These are phyloP conservation scores for Phrynocephalus vlangalii DNA, from an alignment of 2,797 vertebrate genomes.

Conservation along the genomic window DNA sequence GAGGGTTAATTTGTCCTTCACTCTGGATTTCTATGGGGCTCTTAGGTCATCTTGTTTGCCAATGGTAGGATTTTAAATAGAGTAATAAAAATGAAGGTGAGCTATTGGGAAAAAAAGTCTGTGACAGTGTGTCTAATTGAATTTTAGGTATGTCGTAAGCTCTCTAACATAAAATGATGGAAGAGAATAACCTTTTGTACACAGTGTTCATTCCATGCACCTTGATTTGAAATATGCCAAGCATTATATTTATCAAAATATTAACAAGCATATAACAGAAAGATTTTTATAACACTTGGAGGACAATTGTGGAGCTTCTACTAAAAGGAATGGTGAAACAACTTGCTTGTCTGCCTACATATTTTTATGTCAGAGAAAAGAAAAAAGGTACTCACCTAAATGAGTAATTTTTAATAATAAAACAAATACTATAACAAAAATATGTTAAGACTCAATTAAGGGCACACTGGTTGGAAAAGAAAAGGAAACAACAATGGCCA, in stretches of 20 bases:
- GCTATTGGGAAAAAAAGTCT: neutral
- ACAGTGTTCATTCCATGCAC: neutral
- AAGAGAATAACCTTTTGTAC: neutral
- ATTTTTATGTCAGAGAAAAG: neutral
- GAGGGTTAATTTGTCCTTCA: neutral
- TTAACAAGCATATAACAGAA: neutral
- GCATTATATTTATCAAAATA: neutral
- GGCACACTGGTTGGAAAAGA: neutral
- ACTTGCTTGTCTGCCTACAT: neutral
- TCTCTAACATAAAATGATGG: neutral
- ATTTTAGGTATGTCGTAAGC: neutral
- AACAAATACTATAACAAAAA: neutral
- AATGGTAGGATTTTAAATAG: neutral
- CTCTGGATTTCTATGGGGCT: neutral
- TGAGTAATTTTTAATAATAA: no score
- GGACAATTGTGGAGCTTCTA: neutral
- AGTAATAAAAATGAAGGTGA: slow-evolving; percentile 16
- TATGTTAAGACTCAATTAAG: neutral
- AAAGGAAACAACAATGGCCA: neutral
- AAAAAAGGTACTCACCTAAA: neutral
- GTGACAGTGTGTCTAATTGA: neutral
- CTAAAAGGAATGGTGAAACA: neutral
- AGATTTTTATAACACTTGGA: neutral
- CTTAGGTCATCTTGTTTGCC: neutral
- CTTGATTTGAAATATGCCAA: neutral